Conservation (phyloP, 2,113 vertebrate species). For the Neotoma lepida region DNA sequence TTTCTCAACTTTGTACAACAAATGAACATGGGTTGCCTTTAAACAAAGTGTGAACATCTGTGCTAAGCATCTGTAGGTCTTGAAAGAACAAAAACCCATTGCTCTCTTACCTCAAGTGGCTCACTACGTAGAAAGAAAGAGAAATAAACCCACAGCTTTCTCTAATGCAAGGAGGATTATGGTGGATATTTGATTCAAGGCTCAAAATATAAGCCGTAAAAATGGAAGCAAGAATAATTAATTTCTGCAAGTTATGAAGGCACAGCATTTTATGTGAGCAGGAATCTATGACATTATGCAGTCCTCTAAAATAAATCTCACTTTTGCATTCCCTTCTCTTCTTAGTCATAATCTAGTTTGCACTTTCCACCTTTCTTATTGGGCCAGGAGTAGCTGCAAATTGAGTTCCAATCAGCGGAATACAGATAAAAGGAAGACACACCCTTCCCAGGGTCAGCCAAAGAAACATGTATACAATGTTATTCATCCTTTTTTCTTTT, state of each 20-base stretch:
- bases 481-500: background rate
- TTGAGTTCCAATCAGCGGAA: background rate
- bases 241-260: constrained; percentile 16
- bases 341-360: background rate
- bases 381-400: background rate
- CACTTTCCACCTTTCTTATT: background rate
- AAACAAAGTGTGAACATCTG: background rate
- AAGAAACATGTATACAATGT: background rate
- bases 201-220: constrained; percentile 33
- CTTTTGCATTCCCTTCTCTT: constrained; percentile 34
- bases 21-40: background rate
- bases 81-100: background rate
- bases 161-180: background rate
- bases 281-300: constrained; percentile 19
- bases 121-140: background rate
- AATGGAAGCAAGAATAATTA: constrained; percentile 28
- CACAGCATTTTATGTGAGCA: constrained; percentile 1
- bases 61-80: background rate
- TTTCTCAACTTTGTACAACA: background rate
- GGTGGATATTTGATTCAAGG: constrained; percentile 35
- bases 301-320: constrained; percentile 9
- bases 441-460: background rate
- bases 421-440: background rate
- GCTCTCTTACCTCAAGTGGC: background rate
- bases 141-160: background rate